A percentile compares a stretch with the other conserved stretches of the same genome.
Evolutionary conservation across 2,113 vertebrate genomes (phyloP).

Genomic region (Hippopotamus amphibius): DNA sequence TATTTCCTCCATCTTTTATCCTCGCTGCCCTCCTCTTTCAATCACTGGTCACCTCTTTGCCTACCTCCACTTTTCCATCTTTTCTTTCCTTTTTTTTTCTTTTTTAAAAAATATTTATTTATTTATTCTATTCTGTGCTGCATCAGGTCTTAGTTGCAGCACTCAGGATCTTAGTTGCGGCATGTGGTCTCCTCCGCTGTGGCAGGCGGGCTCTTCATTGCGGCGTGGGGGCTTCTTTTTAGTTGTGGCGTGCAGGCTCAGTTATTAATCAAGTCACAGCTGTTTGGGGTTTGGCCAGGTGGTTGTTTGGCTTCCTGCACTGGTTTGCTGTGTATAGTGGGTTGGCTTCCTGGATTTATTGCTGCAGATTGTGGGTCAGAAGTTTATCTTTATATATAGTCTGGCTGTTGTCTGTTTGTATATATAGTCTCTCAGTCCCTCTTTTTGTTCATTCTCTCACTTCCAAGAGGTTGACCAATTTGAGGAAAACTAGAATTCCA

Average conservation of each 20-base stretch:
- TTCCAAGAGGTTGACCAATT: neutral
- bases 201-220: too few species aligned
- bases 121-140: too few species aligned
- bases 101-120: too few species aligned
- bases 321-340: neutral
- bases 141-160: too few species aligned
- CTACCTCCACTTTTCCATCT: neutral
- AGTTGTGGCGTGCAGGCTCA: too few species aligned
- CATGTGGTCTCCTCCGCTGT: too few species aligned
- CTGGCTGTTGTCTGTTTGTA: neutral
- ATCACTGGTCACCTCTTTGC: neutral
- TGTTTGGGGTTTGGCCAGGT: neutral
- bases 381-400: neutral
- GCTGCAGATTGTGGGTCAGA: neutral
- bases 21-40: neutral
- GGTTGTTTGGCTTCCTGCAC: neutral
- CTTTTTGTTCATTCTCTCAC: neutral
- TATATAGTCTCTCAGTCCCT: neutral
- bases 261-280: neutral
- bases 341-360: neutral
- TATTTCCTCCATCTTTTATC: neutral
- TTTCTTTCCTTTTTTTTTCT: neutral
- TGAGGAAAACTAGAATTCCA: neutral
- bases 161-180: too few species aligned
- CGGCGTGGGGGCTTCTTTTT: too few species aligned